Conservation (phyloP, 2,888 invertebrate species). For the Ligdia adustata region DNA sequence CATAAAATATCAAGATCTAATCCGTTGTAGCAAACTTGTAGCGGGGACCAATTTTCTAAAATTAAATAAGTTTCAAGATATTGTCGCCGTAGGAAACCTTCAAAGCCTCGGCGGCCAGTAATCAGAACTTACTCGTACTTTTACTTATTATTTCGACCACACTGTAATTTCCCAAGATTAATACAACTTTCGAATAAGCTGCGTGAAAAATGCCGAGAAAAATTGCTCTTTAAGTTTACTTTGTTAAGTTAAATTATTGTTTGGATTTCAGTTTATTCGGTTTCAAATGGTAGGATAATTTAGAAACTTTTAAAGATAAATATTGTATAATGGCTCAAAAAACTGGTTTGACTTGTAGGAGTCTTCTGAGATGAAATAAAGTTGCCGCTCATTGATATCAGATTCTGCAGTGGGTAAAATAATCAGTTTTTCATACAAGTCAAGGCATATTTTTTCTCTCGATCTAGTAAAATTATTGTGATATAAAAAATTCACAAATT, state of each 20-base stretch:
- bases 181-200: constrained; percentile 39
- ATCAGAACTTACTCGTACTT: constrained; percentile 50
- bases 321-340: constrained; percentile 13
- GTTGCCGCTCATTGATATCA: too few species aligned
- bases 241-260: constrained; percentile 17
- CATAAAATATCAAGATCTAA: background rate
- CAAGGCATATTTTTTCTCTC: too few species aligned
- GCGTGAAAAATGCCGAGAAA: constrained; percentile 34
- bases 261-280: constrained; percentile 10
- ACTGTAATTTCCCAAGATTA: constrained; percentile 45
- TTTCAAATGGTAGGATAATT: constrained; percentile 9
- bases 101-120: constrained; percentile 43
- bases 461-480: too few species aligned
- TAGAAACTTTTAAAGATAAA: constrained; percentile 14
- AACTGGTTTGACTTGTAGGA: too few species aligned
- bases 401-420: too few species aligned
- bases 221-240: constrained; percentile 20
- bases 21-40: constrained; percentile 36
- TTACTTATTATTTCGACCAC: constrained; percentile 48
- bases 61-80: constrained; percentile 64
- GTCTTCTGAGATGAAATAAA: too few species aligned
- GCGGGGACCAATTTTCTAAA: constrained; percentile 50
- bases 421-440: too few species aligned
- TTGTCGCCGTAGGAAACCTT: constrained; percentile 50
- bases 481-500: too few species aligned